phyloP scores from a whole-genome alignment of 2,888 invertebrate species.

The Synanthedon andrenaeformis region DNA sequence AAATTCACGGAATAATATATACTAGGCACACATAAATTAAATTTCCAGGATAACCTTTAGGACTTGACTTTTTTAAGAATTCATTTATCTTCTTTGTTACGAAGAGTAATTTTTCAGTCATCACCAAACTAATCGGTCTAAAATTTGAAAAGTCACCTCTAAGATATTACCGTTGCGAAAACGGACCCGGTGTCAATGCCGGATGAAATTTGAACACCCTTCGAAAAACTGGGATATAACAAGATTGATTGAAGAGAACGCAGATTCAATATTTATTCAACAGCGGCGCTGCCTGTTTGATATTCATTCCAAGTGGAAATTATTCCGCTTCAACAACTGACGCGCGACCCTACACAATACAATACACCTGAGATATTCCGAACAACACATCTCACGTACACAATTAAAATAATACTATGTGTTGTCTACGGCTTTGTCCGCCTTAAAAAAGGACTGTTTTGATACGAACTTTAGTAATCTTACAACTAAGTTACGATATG shows the following conservation, averaged over 20 bases:
- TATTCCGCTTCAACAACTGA: constrained; percentile 9
- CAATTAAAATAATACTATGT: not conserved
- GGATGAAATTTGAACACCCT: constrained; percentile 21
- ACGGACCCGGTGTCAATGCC: not conserved
- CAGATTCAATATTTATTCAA: constrained; percentile 31
- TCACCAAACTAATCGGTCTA: not conserved
- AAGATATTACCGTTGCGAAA: not conserved
- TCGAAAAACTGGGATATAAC: constrained; percentile 32
- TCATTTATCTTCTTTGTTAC: too few relatives aligned
- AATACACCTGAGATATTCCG: not conserved
- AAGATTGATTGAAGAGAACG: constrained; percentile 30
- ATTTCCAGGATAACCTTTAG: too few relatives aligned
- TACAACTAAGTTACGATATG: too few relatives aligned
- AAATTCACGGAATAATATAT: too few relatives aligned
- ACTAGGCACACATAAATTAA: too few relatives aligned
- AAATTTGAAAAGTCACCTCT: not conserved
- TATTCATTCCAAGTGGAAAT: constrained; percentile 18
- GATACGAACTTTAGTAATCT: too few relatives aligned
- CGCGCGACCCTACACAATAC: not conserved
- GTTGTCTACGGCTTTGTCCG: not conserved
- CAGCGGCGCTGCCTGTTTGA: constrained; percentile 16
- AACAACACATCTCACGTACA: not conserved
- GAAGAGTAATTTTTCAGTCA: too few relatives aligned
- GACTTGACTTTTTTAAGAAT: too few relatives aligned
- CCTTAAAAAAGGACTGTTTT: too few relatives aligned